A percentile compares a stretch with the other conserved stretches of the same genome.
These are phyloP conservation scores for Girardinus metallicus DNA, from an alignment of 2,797 vertebrate species.

Conservation along the genomic window DNA sequence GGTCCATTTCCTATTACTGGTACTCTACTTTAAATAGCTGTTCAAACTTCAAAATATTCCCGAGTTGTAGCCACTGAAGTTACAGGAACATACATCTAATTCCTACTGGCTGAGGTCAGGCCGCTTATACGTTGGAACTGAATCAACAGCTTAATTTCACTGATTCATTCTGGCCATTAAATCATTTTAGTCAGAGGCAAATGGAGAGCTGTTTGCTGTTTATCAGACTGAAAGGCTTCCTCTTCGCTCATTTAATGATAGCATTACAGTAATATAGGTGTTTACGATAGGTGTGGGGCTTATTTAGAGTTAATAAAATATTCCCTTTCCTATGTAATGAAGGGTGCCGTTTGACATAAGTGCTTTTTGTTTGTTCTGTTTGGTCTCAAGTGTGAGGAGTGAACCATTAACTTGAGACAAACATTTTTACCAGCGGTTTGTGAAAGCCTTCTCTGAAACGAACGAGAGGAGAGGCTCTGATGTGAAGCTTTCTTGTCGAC, in stretches of 20 bases:
- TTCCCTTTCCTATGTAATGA: slow-evolving; percentile 80
- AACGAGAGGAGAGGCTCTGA: slow-evolving; percentile 47
- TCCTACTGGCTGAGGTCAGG: slow-evolving; percentile 42
- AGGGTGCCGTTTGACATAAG: slow-evolving; percentile 80
- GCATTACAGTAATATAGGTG: slow-evolving; percentile 82
- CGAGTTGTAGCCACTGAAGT: slow-evolving; percentile 18
- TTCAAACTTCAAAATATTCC: not conserved
- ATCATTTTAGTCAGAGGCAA: slow-evolving; percentile 77
- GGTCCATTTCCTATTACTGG: not conserved
- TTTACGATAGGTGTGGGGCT: slow-evolving; percentile 83
- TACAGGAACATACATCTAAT: slow-evolving; percentile 16
- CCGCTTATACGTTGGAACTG: slow-evolving; percentile 65
- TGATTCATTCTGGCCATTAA: slow-evolving; percentile 77
- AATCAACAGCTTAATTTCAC: slow-evolving; percentile 77
- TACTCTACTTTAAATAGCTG: not conserved
- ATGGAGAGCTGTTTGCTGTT: slow-evolving; percentile 80
- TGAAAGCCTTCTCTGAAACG: slow-evolving; percentile 78
- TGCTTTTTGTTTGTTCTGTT: slow-evolving; percentile 84
- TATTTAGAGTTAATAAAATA: slow-evolving; percentile 82
- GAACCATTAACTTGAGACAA: slow-evolving; percentile 82
- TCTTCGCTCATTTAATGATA: slow-evolving; percentile 74
- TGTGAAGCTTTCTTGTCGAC: slow-evolving; percentile 33
- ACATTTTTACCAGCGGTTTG: slow-evolving; percentile 83
- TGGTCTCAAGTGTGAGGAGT: slow-evolving; percentile 80
- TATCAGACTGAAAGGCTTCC: slow-evolving; percentile 77